Percentiles rank a stretch among this genome's conserved stretches.
Conservation (phyloP, 2,888 invertebrate species). For the Labia minor region DNA sequence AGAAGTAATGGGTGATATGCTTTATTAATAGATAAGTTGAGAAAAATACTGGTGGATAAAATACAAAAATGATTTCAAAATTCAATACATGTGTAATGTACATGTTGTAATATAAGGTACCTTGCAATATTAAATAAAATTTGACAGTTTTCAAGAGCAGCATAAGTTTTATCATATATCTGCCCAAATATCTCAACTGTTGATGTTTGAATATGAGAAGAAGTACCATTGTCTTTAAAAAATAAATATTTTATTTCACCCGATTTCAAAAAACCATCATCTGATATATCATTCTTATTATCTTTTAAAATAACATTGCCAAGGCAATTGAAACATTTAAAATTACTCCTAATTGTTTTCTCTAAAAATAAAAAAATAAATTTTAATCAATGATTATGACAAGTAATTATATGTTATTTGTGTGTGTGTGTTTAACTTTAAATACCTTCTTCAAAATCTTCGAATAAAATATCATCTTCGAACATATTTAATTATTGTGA, state of each 20-base stretch:
- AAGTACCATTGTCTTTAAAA: background rate
- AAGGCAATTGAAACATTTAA: background rate
- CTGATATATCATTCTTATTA: background rate
- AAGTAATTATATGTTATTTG: background rate
- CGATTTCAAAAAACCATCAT: background rate
- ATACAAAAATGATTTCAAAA: background rate
- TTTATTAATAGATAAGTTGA: background rate
- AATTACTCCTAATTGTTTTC: background rate
- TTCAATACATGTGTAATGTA: background rate
- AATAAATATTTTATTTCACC: slow-evolving; percentile 5
- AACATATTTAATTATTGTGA: background rate
- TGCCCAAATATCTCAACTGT: slow-evolving; percentile 14
- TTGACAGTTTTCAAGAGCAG: background rate
- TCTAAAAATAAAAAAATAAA: background rate
- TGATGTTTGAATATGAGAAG: background rate
- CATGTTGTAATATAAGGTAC: no score
- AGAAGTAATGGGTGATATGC: no score
- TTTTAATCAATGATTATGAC: background rate
- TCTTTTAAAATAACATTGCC: background rate
- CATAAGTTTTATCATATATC: slow-evolving; percentile 16
- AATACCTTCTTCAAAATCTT: background rate
- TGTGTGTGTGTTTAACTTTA: background rate
- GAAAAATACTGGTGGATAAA: background rate
- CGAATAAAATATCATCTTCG: background rate
- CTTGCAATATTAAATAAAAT: slow-evolving; percentile 17